Percentiles rank a stretch among this genome's conserved stretches.
Evolutionary conservation across 2,888 invertebrate species (phyloP).

Genomic region (Metallyticus violacea): DNA sequence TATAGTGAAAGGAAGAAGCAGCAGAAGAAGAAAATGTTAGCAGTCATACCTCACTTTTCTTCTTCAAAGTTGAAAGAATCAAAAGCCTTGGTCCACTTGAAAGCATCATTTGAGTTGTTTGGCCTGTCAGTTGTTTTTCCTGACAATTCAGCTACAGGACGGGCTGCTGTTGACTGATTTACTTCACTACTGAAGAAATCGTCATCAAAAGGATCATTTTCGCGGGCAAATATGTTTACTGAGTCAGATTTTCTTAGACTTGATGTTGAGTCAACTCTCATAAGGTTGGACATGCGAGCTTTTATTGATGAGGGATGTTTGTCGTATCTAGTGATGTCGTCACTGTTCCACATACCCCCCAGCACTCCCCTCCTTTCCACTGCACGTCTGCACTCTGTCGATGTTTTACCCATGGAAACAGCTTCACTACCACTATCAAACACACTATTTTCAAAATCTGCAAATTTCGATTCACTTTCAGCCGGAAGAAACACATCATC

Average conservation of each 20-base stretch:
- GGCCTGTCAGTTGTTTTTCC: constrained; percentile 21
- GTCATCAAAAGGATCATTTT: constrained; percentile 84
- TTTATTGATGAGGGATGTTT: constrained; percentile 36
- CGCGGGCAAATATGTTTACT: constrained; percentile 83
- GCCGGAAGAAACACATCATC: constrained; percentile 37
- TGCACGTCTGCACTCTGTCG: constrained; percentile 12
- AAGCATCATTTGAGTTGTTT: constrained; percentile 35
- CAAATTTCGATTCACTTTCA: constrained; percentile 30
- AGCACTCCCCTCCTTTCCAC: constrained; percentile 14
- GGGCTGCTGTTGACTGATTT: constrained; percentile 12
- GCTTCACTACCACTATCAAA: constrained; percentile 25
- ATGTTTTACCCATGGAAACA: neutral
- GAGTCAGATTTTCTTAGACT: constrained; percentile 74
- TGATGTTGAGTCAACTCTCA: constrained; percentile 35
- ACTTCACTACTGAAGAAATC: constrained; percentile 67
- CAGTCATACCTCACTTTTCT: constrained; percentile 37
- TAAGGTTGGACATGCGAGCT: constrained; percentile 24
- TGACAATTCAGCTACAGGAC: constrained; percentile 26
- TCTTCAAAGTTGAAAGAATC: constrained; percentile 46
- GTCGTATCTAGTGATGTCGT: constrained; percentile 35
- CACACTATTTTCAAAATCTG: constrained; percentile 28
- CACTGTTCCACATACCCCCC: constrained; percentile 30
- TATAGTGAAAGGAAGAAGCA: neutral
- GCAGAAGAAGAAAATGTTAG: no score
- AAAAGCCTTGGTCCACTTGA: constrained; percentile 52